Conservation (phyloP, 2,113 vertebrate genomes). For the Acanthisitta chloris region DNA sequence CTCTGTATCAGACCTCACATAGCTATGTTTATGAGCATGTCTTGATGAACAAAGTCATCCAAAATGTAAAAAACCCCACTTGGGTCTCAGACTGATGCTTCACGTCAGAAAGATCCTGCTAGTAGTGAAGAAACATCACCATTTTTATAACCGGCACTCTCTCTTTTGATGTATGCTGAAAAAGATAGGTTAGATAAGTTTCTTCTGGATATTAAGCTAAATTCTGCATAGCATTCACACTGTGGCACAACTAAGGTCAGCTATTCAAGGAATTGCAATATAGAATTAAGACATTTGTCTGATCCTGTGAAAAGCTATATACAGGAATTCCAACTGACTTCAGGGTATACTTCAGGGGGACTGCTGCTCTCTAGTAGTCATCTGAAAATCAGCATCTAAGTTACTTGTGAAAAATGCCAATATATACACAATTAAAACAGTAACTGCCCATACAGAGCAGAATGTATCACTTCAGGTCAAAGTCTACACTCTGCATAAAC, state of each 20-base stretch:
- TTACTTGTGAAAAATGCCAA: neutral
- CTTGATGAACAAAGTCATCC: neutral
- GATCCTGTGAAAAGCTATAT: neutral
- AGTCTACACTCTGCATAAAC: neutral
- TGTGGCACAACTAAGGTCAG: neutral
- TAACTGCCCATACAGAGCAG: neutral
- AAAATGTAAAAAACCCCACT: neutral
- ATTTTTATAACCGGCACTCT: neutral
- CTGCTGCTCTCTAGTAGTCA: neutral
- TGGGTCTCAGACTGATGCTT: neutral
- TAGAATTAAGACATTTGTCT: neutral
- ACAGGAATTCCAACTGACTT: neutral
- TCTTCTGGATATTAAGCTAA: neutral
- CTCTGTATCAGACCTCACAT: neutral
- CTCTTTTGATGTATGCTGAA: neutral
- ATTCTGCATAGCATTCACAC: neutral
- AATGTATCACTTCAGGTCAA: neutral
- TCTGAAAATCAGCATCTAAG: neutral
- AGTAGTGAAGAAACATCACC: neutral
- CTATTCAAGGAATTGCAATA: neutral
- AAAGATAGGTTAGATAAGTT: neutral
- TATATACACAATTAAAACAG: neutral
- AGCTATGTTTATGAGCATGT: neutral
- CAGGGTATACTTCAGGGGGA: neutral
- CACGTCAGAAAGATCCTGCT: neutral